Percentiles rank a stretch among this genome's conserved stretches.
Conservation (phyloP, 1,140 invertebrate genomes). For the Agrilus planipennis region DNA sequence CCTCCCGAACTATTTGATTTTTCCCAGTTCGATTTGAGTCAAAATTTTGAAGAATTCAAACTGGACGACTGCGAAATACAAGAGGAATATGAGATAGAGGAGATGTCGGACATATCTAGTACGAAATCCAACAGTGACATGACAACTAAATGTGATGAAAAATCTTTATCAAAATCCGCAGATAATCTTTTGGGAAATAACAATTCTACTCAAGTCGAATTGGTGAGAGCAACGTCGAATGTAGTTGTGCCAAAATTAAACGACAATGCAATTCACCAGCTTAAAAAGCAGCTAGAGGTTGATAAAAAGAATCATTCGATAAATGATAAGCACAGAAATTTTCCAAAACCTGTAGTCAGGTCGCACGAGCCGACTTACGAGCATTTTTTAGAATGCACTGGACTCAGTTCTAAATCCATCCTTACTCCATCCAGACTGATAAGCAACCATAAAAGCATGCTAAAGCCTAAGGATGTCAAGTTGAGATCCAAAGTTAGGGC, state of each 20-base stretch:
- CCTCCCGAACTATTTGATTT: constrained; percentile 21
- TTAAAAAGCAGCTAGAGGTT: constrained; percentile 26
- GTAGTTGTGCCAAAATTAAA: constrained; percentile 18
- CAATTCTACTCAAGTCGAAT: constrained; percentile 15
- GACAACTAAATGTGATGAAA: constrained; percentile 1
- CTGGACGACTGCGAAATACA: constrained; percentile 61
- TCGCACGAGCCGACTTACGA: constrained; percentile 42
- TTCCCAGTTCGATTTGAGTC: constrained; percentile 52
- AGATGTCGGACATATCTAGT: constrained; percentile 5
- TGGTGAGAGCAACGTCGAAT: constrained; percentile 21
- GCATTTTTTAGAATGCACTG: constrained; percentile 66
- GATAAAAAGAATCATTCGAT: constrained; percentile 12
- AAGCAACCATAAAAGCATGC: constrained; percentile 61
- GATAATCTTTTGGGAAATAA: constrained; percentile 7
- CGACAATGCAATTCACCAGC: constrained; percentile 19
- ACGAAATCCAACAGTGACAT: constrained; percentile 1
- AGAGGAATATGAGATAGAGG: constrained; percentile 22
- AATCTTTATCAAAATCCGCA: not conserved
- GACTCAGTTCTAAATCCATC: constrained; percentile 69
- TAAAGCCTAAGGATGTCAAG: constrained; percentile 69
- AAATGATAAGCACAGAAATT: constrained; percentile 7
- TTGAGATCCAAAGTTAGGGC: constrained; percentile 39
- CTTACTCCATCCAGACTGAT: constrained; percentile 56
- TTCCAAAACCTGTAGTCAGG: constrained; percentile 4
- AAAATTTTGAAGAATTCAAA: constrained; percentile 71